A percentile compares a stretch with the other conserved stretches of the same genome.
Conservation (phyloP, 2,888 invertebrate genomes). For the Acheta domesticus region DNA sequence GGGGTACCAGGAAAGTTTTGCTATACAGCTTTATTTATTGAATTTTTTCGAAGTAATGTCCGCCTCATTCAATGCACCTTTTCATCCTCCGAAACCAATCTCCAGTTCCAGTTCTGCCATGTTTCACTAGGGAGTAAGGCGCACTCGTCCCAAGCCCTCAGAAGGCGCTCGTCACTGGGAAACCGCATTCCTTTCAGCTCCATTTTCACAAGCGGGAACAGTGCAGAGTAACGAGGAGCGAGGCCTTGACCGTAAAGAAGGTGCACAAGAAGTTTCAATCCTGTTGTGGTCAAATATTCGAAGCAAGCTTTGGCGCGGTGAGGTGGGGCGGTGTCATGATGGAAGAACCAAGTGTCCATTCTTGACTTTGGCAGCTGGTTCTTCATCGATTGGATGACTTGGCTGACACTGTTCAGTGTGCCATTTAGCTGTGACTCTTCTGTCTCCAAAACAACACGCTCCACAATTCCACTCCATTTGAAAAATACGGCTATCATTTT, state of each 20-base stretch:
- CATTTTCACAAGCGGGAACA: constrained; percentile 5
- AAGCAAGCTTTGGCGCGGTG: not conserved
- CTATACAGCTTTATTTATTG: too few relatives aligned
- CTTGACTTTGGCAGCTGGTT: not conserved
- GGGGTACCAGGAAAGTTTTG: too few relatives aligned
- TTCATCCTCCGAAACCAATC: too few relatives aligned
- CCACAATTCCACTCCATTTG: not conserved
- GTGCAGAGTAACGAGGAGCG: not conserved
- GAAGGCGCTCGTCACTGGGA: not conserved
- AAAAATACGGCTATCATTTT: not conserved
- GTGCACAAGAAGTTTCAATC: not conserved
- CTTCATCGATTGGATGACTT: not conserved
- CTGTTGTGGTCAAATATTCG: not conserved
- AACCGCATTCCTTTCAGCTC: not conserved
- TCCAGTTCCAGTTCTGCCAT: too few relatives aligned
- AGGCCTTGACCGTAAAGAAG: not conserved
- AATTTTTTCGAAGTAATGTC: too few relatives aligned
- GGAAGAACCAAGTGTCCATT: not conserved
- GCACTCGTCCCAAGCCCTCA: not conserved
- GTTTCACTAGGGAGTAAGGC: too few relatives aligned
- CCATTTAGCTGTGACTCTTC: not conserved
- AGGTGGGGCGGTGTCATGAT: not conserved
- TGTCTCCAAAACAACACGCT: not conserved
- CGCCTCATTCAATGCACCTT: too few relatives aligned
- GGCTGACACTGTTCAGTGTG: not conserved